Conservation (phyloP, 2,113 vertebrate genomes). For the Sorex fumeus region DNA sequence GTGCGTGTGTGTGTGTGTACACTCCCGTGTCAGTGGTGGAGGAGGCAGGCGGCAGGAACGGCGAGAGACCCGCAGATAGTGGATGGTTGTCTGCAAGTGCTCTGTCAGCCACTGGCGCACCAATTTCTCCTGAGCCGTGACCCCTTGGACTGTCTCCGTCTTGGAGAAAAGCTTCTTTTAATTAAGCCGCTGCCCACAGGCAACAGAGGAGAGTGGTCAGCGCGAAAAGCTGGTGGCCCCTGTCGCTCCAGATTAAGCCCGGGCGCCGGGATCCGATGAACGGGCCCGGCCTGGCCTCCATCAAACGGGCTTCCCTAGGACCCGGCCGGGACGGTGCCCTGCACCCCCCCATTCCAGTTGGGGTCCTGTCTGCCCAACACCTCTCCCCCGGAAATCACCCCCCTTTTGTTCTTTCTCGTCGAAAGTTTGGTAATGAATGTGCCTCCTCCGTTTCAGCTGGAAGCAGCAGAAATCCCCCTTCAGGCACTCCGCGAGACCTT, state of each 20-base stretch:
- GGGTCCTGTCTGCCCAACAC: slow-evolving; percentile 16
- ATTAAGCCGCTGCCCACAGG: slow-evolving; percentile 27
- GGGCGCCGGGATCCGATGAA: neutral
- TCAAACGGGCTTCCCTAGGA: neutral
- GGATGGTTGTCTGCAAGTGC: fast-evolving
- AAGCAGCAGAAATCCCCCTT: slow-evolving; percentile 89
- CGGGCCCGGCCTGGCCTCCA: neutral
- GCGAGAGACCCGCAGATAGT: neutral
- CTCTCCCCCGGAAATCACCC: slow-evolving; percentile 65
- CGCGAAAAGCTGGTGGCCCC: neutral
- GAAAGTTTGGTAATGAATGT: slow-evolving; percentile 87
- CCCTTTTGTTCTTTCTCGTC: slow-evolving; percentile 59
- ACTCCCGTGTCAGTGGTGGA: too few species aligned
- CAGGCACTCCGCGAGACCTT: slow-evolving; percentile 90
- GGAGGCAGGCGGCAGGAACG: neutral
- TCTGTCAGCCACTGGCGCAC: neutral
- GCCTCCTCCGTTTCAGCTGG: slow-evolving; percentile 85
- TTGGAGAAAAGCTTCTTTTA: slow-evolving; percentile 45
- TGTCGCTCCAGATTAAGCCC: slow-evolving; percentile 2
- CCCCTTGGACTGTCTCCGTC: neutral
- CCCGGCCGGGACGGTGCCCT: fast-evolving
- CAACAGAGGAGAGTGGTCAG: neutral
- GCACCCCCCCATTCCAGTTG: fast-evolving
- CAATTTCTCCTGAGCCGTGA: neutral
- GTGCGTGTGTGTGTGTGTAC: too few species aligned